Percentiles rank a stretch among this genome's conserved stretches.
These are phyloP conservation scores for Anguilla pacifica DNA, from an alignment of 2,797 vertebrate species.

Conservation along the genomic window DNA sequence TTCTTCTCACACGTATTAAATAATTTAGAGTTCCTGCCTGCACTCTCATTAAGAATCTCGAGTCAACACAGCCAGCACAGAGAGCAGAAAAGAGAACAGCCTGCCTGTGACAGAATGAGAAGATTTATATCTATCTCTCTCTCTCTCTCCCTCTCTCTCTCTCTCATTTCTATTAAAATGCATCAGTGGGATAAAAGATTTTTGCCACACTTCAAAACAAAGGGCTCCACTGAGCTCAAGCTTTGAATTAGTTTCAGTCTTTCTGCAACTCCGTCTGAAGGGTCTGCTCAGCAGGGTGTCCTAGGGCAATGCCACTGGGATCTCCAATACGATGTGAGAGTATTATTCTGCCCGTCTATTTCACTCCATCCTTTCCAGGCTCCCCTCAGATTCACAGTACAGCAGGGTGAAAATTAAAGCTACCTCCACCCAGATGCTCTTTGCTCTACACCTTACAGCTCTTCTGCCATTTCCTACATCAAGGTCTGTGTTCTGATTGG, in stretches of 20 bases:
- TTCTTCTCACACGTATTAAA: slow-evolving; percentile 73
- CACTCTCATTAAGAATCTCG: slow-evolving; percentile 69
- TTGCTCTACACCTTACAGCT: not conserved
- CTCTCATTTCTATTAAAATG: slow-evolving; percentile 20
- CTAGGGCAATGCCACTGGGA: slow-evolving; percentile 25
- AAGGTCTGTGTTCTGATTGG: not conserved
- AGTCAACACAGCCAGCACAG: slow-evolving; percentile 54
- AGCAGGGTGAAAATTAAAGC: not conserved
- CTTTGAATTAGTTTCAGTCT: slow-evolving; percentile 23
- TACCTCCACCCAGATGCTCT: not conserved
- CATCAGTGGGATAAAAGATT: slow-evolving; percentile 26
- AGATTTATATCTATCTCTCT: slow-evolving; percentile 23
- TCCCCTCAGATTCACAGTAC: slow-evolving; percentile 15
- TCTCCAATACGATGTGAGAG: slow-evolving; percentile 8
- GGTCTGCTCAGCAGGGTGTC: not conserved
- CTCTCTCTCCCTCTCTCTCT: not conserved
- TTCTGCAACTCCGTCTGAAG: not conserved
- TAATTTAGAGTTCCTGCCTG: slow-evolving; percentile 71
- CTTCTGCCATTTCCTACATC: no score
- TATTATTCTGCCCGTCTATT: slow-evolving; percentile 8
- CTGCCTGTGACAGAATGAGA: slow-evolving; percentile 31
- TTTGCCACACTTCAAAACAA: slow-evolving; percentile 17
- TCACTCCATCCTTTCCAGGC: not conserved
- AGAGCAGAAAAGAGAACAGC: slow-evolving; percentile 24
- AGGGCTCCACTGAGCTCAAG: not conserved